phyloP scores from a whole-genome alignment of 2,113 vertebrate genomes.

The Ptilonorhynchus violaceus region DNA sequence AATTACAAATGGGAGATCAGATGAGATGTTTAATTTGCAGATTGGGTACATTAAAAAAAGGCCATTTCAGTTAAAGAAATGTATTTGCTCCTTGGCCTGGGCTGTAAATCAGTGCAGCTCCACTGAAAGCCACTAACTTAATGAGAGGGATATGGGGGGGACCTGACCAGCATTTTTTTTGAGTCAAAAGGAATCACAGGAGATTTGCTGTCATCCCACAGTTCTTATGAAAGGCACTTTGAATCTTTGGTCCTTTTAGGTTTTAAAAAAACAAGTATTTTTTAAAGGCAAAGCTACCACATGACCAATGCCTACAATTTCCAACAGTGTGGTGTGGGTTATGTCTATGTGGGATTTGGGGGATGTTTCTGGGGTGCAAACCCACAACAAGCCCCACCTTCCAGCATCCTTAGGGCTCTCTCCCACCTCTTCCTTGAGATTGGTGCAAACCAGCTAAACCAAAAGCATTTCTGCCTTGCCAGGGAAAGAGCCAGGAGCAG shows the following conservation, averaged over 20 bases:
- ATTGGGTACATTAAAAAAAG: background rate
- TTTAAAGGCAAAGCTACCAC: background rate
- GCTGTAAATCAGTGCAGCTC: constrained; percentile 7
- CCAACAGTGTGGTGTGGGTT: fast-evolving
- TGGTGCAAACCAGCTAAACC: background rate
- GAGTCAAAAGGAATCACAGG: background rate
- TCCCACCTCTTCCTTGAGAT: background rate
- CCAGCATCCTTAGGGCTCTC: background rate
- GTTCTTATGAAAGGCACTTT: background rate
- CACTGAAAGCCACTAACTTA: background rate
- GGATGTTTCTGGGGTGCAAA: background rate
- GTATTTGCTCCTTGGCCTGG: background rate
- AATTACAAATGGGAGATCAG: background rate
- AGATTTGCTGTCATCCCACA: background rate
- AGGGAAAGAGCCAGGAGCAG: no score
- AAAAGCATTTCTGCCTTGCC: background rate
- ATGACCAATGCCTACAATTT: background rate
- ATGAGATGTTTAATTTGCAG: background rate
- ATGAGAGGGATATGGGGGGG: background rate
- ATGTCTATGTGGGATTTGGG: background rate
- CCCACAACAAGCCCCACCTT: background rate
- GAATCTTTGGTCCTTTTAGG: background rate
- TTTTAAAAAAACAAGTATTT: background rate
- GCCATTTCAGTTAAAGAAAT: background rate
- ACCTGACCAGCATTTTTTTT: background rate